Conservation (phyloP, 2,797 vertebrate genomes). For the Gadopsis bispinosus region DNA sequence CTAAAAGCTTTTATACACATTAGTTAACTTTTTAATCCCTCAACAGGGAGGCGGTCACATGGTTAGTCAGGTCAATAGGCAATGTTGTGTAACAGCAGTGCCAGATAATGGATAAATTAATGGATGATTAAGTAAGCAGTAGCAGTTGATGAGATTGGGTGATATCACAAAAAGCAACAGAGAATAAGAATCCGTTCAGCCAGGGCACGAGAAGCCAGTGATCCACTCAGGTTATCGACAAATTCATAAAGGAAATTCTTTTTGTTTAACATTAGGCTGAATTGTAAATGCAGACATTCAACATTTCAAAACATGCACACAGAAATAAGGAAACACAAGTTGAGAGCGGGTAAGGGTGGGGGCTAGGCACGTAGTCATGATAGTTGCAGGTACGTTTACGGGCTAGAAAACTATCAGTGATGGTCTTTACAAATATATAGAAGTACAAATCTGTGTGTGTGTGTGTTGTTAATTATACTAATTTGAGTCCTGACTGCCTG, state of each 20-base stretch:
- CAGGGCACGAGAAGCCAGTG: background rate
- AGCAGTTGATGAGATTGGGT: no score
- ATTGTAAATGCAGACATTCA: background rate
- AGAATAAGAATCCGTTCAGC: background rate
- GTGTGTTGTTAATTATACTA: background rate
- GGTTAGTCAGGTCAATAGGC: background rate
- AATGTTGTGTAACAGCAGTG: background rate
- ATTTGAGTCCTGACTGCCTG: slow-evolving; percentile 1
- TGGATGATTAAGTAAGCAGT: no score
- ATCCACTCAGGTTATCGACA: background rate
- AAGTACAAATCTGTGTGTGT: background rate
- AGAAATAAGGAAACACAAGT: no score
- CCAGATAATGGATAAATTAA: background rate
- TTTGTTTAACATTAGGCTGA: background rate
- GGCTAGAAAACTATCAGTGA: background rate
- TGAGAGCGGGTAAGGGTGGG: background rate
- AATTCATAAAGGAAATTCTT: background rate
- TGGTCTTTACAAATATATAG: background rate
- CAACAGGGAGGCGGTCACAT: background rate
- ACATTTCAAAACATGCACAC: background rate
- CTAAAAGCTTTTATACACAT: background rate
- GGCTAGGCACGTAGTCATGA: background rate
- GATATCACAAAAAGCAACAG: background rate
- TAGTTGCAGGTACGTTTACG: background rate
- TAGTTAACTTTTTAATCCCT: background rate